Conservation (phyloP, 2,797 vertebrate species). For the Acipenser transmontanus region DNA sequence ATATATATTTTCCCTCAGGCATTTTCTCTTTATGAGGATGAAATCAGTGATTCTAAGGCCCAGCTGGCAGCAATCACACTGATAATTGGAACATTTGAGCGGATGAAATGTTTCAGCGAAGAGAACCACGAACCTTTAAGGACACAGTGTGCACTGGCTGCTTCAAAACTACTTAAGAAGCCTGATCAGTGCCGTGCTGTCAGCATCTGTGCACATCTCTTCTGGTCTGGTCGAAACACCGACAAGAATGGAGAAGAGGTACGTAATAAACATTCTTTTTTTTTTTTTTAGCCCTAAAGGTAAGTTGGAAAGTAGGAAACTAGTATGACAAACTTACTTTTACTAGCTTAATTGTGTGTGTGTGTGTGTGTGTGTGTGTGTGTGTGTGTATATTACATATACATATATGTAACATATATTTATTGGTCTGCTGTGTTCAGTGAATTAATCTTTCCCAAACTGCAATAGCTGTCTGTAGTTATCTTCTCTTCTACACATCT, state of each 20-base stretch:
- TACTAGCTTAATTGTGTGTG: neutral
- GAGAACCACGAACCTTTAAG: slow-evolving; percentile 95
- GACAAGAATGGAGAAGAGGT: slow-evolving; percentile 95
- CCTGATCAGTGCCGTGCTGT: slow-evolving; percentile 94
- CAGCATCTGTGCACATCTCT: slow-evolving; percentile 93
- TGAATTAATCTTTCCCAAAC: too few relatives aligned
- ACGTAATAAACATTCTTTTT: slow-evolving; percentile 4
- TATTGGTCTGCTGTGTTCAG: too few relatives aligned
- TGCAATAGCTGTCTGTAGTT: too few relatives aligned
- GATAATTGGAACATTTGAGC: slow-evolving; percentile 94
- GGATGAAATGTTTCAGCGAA: slow-evolving; percentile 94
- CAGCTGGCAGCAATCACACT: slow-evolving; percentile 95
- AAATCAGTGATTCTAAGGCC: slow-evolving; percentile 97
- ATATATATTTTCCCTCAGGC: slow-evolving; percentile 57
- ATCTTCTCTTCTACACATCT: too few relatives aligned
- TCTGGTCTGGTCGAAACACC: slow-evolving; percentile 93
- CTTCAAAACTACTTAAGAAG: slow-evolving; percentile 94
- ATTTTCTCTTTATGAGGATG: slow-evolving; percentile 95
- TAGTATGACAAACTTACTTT: too few relatives aligned
- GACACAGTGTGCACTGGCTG: slow-evolving; percentile 91
- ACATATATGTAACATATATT: too few relatives aligned
- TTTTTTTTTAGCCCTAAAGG: neutral
- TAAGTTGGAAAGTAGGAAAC: neutral
- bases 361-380: too few relatives aligned
- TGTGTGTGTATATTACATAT: neutral